These are phyloP conservation scores for Paracanthobrama guichenoti DNA, from an alignment of 2,113 vertebrate genomes.

Conservation along the genomic window DNA sequence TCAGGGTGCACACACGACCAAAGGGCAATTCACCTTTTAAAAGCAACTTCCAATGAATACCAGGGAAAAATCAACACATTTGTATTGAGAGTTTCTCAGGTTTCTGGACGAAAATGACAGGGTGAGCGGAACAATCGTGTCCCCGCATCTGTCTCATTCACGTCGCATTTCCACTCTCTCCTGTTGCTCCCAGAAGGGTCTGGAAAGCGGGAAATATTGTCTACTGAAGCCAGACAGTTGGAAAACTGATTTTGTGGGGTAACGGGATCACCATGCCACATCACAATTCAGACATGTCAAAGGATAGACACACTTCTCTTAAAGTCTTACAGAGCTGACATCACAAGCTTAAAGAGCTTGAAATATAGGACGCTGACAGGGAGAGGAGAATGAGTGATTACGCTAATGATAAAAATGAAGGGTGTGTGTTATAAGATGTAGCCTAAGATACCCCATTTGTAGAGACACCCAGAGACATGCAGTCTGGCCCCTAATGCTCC, in stretches of 20 bases:
- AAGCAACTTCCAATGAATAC: constrained; percentile 45
- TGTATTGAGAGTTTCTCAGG: constrained; percentile 37
- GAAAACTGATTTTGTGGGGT: constrained; percentile 54
- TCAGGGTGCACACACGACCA: constrained; percentile 52
- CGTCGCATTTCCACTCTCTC: not conserved
- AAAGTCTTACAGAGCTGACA: constrained; percentile 28
- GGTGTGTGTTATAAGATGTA: constrained; percentile 49
- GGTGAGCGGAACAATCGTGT: constrained; percentile 54
- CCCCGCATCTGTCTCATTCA: constrained; percentile 34
- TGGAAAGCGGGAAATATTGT: constrained; percentile 44
- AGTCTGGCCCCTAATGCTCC: constrained; percentile 57
- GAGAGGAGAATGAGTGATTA: constrained; percentile 41
- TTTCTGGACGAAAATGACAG: constrained; percentile 59
- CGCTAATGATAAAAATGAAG: constrained; percentile 41
- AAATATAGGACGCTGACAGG: constrained; percentile 32
- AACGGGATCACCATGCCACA: constrained; percentile 49
- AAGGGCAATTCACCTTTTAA: constrained; percentile 50
- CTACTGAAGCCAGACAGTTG: constrained; percentile 52
- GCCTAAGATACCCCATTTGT: constrained; percentile 46
- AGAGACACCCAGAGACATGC: constrained; percentile 59
- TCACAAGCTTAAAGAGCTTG: constrained; percentile 6
- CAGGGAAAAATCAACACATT: constrained; percentile 59
- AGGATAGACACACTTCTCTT: constrained; percentile 34
- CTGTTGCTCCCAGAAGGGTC: constrained; percentile 17
- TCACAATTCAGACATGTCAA: constrained; percentile 32